Percentiles rank a stretch among this genome's conserved stretches.
These are phyloP conservation scores for human DNA, from an alignment of 2,113 vertebrate genomes.

Conservation along the genomic window DNA sequence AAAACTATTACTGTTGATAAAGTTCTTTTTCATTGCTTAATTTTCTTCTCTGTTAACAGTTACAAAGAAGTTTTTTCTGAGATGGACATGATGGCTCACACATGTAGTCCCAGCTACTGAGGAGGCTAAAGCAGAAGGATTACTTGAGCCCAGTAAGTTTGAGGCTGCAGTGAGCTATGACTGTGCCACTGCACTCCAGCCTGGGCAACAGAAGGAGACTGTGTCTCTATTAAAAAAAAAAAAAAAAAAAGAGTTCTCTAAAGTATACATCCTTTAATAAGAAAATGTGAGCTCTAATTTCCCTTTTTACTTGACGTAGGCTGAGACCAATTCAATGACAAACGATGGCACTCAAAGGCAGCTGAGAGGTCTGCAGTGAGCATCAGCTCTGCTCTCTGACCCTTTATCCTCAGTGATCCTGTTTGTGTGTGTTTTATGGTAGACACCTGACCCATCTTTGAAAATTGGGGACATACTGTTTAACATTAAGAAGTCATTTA, in stretches of 20 bases:
- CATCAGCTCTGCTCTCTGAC: fast-evolving
- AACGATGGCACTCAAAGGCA: not conserved
- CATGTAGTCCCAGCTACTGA: not conserved
- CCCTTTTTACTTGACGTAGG: not conserved
- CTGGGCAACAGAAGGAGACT: not conserved
- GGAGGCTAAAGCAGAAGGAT: not conserved
- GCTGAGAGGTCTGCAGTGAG: not conserved
- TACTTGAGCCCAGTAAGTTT: not conserved
- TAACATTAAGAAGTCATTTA: not conserved
- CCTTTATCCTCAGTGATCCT: not conserved
- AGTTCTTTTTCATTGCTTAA: not conserved
- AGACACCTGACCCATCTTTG: not conserved
- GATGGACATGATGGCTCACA: not conserved
- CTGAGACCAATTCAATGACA: not conserved
- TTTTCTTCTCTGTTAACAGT: not conserved
- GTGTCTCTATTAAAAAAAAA: not conserved
- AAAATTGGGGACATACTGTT: fast-evolving
- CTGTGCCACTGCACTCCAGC: not conserved
- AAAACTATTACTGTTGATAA: not conserved
- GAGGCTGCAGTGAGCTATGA: not conserved
- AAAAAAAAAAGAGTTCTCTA: not conserved
- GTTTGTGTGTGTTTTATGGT: fast-evolving
- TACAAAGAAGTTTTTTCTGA: not conserved
- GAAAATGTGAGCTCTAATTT: not conserved
- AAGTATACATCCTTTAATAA: not conserved